Base-by-base conservation (phyloP, 1,140 invertebrate genomes). In the Cryptotermes secundus region DNA sequence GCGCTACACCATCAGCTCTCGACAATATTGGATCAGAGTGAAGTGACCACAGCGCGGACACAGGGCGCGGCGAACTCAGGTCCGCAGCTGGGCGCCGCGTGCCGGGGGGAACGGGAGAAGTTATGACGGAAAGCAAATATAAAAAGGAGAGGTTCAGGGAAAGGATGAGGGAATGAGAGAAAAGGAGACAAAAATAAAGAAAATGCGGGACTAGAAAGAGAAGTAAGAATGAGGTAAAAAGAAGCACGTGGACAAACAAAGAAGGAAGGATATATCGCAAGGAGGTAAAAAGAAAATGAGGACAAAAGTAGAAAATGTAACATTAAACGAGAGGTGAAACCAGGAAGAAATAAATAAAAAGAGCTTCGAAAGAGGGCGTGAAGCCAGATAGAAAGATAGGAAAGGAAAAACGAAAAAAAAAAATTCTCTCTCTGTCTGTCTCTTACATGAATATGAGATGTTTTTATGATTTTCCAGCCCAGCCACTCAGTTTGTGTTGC, bases 21-120 rank as follows among this genome's bases (percentile, higher is more conserved):
- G 83, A 83, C 83, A 83, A 83, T 83, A 83, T 83, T 83, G 83
- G 72, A 83, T 83, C 83, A 83, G 53, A 59, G 53, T 31, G 59
- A 72, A 72, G 26, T 72, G 59, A 72, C 59, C 59, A 14, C 59
- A 72, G 6, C 59, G 0, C 2, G 1, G 26, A 72, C n/a, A 72
- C 59, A 72, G 59, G 59, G 26, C 26, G 35, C 81, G 16, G 12
- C 26, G 26, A 82, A 59, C 42, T 49, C 42, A 82, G 35, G 42
- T n/a, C 36, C 80, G 3, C 1, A 12, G 38, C 2, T 42, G 38
- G 38, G 16, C 38, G 38, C 38, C 16, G 38, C 38, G 38, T 1
- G 38, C 9, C 38, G 38, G 38, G 16, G 38, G 9, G 9, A 42
- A 14, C 1, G 10, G 14, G 12, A 12, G 38, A 38, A 38, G 38